Base-by-base conservation (phyloP, 2,113 vertebrate genomes). In the Oreotrochilus melanogaster region DNA sequence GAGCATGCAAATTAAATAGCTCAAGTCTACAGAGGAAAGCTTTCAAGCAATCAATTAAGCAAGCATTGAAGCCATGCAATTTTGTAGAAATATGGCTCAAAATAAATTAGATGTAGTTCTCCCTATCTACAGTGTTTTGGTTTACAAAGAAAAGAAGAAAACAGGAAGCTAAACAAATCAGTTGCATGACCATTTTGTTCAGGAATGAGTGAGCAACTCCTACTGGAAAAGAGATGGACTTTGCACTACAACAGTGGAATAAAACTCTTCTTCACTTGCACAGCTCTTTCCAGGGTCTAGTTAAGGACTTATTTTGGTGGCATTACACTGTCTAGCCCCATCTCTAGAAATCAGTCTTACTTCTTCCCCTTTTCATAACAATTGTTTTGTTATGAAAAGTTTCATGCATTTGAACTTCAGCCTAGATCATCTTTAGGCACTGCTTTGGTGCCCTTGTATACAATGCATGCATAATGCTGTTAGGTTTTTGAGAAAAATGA, bases 31-130 rank as follows among this genome's bases (percentile, higher is more conserved):
- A 69, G 50, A 90, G 45, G 30, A 86, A 90, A 83, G 78, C 86
- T 96, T 96, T 83, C 62, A 94, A 78, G 54, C 47, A 92, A 78
- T 83, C 78, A 82, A 85, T 33, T 23, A 54, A 91, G 57, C 1
- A 7, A 57, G 37, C 42, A 76, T 66, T 73, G 47, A 79, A 83
- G 47, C 15, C 35, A 37, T n/a, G 50, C 25, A 79, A 90, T 88
- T 93, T 83, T 70, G 31, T 30, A 92, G 67, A 94, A 95, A 90
- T 31, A 88, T 10, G 31, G 61, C 18, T 18, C 45, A 79, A 92
- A 94, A 88, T 43, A 92, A 93, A 92, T 39, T 43, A 37, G 31
- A 76, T 86, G 22, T 14, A 37, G 28, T 56, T 85, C 27, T 65
- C 31, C 69, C 60, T n/a, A 54, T 21, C 30, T 58, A 65, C n/a